Base-by-base conservation (phyloP, 2,888 invertebrate species). In the Spicauda simplicius region DNA sequence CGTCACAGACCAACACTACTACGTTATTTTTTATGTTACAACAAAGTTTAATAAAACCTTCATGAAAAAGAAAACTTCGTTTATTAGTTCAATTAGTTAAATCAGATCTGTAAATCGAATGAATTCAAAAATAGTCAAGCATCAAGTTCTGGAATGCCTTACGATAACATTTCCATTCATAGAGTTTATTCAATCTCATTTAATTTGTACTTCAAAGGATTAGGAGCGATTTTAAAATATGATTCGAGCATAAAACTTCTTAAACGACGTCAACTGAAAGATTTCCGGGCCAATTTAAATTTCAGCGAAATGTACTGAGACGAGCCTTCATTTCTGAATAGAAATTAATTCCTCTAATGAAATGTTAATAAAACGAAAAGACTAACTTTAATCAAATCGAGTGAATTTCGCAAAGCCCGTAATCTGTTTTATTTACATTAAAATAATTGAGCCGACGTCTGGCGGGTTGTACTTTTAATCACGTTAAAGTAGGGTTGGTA, bases 261-360 rank as follows among this genome's bases (percentile, higher is more conserved):
- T 56, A 63, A 63, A n/a, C 63, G 48, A 62, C 62, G 53, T 62
- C 62, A 55, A 63, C 45, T 55, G 41, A 19, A 41, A 63, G 55
- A 56, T 55, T 55, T 63, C 30, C 55, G 12, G 37, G 58, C 18
- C 41, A 71, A 71, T 67, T 71, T 71, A 71, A 71, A 69, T 63
- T 63, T 63, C 48, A 56, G 45, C 14, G 48, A 63, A 55, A 63
- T 63, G 37, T 63, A 63, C 63, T 55, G 55, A 48, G 55, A 63
- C 63, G 30, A 18, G 11, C 30, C 19, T 37, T 63, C 57, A 53
- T 50, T 45, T 61, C 41, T 63, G 33, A 41, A 63, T 61, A 25
- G 30, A 69, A 72, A 73, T 68, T 72, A 74, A 71, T 72, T 72
- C 69, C 69, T 72, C 73, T 73, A 72, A 74, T 71, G 72, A 66